A percentile compares a stretch with the other conserved stretches of the same genome.
These are phyloP conservation scores for Oryctes rhinoceros DNA, from an alignment of 1,140 invertebrate genomes.

Conservation along the genomic window DNA sequence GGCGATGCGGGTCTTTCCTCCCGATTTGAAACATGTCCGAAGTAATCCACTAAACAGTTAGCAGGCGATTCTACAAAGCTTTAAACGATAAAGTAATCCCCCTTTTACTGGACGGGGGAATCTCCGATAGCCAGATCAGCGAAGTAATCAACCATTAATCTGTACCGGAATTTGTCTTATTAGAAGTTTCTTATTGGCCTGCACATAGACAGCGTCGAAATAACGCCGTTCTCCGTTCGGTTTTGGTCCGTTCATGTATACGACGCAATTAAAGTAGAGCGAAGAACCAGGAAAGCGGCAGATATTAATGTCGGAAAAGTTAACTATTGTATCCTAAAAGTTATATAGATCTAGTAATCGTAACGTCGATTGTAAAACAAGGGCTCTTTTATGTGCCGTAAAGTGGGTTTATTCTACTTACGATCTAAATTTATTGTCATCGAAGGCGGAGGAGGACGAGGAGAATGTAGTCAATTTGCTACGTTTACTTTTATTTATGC, in stretches of 20 bases:
- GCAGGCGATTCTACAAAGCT: slow-evolving; percentile 49
- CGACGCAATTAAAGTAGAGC: background rate
- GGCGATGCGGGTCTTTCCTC: background rate
- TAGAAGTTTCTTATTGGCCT: slow-evolving; percentile 39
- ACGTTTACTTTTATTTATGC: background rate
- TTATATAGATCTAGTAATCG: background rate
- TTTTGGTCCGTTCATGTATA: slow-evolving; percentile 11
- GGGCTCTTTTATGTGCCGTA: background rate
- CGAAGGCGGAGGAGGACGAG: background rate
- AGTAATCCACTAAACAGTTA: slow-evolving; percentile 45
- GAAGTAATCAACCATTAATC: slow-evolving; percentile 42
- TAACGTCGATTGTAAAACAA: slow-evolving; percentile 20
- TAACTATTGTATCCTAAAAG: no score
- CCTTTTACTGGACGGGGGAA: slow-evolving; percentile 42
- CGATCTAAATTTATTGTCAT: slow-evolving; percentile 21
- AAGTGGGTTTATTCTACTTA: background rate
- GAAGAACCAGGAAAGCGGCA: slow-evolving; percentile 4
- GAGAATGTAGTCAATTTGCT: background rate
- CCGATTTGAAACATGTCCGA: slow-evolving; percentile 16
- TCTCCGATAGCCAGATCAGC: slow-evolving; percentile 41
- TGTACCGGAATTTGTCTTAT: slow-evolving; percentile 42
- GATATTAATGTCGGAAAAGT: background rate
- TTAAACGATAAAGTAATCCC: slow-evolving; percentile 45
- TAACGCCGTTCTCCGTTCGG: background rate
- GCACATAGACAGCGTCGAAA: background rate